Evolutionary conservation across 2,113 vertebrate species (phyloP), one percentile per base, ranked within the genome.

Genomic region (Myrmecobius fasciatus): DNA sequence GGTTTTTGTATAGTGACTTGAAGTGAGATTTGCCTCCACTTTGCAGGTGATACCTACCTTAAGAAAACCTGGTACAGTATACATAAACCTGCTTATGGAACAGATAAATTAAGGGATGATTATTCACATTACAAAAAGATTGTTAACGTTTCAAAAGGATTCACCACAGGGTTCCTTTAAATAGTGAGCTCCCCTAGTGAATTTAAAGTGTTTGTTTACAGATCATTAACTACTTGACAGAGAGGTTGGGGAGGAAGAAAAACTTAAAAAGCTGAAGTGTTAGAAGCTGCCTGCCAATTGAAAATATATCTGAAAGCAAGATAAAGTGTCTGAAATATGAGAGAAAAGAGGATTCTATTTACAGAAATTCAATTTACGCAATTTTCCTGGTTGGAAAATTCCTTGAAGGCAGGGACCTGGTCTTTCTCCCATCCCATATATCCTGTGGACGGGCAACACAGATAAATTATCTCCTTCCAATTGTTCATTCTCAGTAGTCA

Each of bases 181-280:
- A 97, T 97, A 93, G 95, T 97, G 95, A 97, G 96, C 96, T 97
- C 96, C 95, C 97, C 97, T 89, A 97, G 96, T 97, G 97, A 96
- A 98, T 96, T 94, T 97, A 94, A 97, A 98, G 97, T 97, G 97
- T 98, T 97, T 98, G 94, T 97, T 98, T 97, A 98, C 96, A 98
- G 97, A 98, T 97, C 97, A 95, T 97, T 98, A 97, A 95, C 95
- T 98, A 93, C 97, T 97, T 97, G 97, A 97, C 92, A 48, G 94
- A 93, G 96, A 96, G 93, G 96, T 94, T 96, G 93, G 95, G 95
- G 92, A 75, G 92, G 95, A 96, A 95, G 96, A 60, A 91, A n/a
- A 91, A 91, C 96, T 97, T 96, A 96, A 96, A 97, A 98, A 83
- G 95, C 97, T 97, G 97, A 95, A 93, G 94, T 94, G 96, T 97